Evolutionary conservation across 2,797 vertebrate species (phyloP).

Genomic region (Onychomys torridus): DNA sequence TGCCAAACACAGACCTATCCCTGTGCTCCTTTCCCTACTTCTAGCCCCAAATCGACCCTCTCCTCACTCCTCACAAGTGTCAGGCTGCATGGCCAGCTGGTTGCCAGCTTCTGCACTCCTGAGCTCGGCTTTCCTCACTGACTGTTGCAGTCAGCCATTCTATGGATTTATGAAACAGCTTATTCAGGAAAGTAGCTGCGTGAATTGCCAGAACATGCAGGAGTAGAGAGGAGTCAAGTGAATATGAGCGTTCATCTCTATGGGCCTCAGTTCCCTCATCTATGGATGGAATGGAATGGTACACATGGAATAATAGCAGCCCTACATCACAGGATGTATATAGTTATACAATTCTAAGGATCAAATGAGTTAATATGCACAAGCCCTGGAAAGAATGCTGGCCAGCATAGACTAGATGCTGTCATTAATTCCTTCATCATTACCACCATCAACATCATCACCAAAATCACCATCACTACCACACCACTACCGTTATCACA

Average conservation of each 20-base stretch:
- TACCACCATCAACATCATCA: too few relatives aligned
- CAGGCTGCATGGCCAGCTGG: not conserved
- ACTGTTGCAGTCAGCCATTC: fast-evolving
- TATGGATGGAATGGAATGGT: not conserved
- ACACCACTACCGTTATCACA: fast-evolving
- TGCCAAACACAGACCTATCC: not conserved
- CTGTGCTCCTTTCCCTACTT: not conserved
- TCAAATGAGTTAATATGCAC: not conserved
- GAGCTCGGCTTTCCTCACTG: not conserved
- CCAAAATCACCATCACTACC: fast-evolving
- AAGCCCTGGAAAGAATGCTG: not conserved
- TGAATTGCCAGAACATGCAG: fast-evolving
- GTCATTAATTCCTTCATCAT: fast-evolving
- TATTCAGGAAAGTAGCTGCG: not conserved
- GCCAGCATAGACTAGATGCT: fast-evolving
- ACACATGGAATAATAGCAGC: not conserved
- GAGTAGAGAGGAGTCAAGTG: fast-evolving
- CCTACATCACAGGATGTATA: not conserved
- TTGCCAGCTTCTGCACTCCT: not conserved
- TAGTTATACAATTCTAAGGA: not conserved
- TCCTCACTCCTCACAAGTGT: not conserved
- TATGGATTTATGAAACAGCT: fast-evolving
- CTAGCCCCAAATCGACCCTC: not conserved
- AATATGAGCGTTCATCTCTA: fast-evolving
- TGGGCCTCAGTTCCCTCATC: not conserved